Conservation (phyloP, 2,113 vertebrate genomes). For the Epinephelus lanceolatus region DNA sequence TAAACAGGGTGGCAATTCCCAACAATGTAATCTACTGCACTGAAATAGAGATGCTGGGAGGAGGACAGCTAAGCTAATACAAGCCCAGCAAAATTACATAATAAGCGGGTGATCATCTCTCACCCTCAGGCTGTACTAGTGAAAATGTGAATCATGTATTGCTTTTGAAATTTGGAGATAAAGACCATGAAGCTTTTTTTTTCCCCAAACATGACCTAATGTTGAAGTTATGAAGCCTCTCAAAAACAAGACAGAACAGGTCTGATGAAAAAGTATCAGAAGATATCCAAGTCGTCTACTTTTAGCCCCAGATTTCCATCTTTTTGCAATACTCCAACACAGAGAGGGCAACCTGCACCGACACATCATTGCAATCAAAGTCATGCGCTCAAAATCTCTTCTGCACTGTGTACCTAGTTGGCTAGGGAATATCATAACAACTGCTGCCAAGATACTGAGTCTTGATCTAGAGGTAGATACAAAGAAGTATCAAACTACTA, state of each 20-base stretch:
- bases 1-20: constrained; percentile 51
- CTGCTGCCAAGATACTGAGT: not conserved
- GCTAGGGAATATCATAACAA: not conserved
- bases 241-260: constrained; percentile 68
- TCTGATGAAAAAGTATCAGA: constrained; percentile 37
- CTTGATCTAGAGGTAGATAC: not conserved
- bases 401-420: not conserved
- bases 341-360: not conserved
- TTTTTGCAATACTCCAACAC: not conserved
- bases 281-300: not conserved
- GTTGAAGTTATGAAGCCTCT: constrained; percentile 52
- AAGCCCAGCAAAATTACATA: constrained; percentile 59
- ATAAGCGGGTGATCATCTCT: constrained; percentile 46
- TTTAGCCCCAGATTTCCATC: constrained; percentile 8
- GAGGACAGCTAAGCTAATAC: constrained; percentile 47
- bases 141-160: constrained; percentile 28
- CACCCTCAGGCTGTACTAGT: constrained; percentile 40
- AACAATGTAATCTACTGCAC: constrained; percentile 66
- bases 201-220: constrained; percentile 17
- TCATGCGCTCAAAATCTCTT: not conserved
- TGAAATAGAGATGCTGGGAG: constrained; percentile 61
- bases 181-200: constrained; percentile 15
- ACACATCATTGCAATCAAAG: not conserved
- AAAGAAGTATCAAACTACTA: not conserved
- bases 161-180: constrained; percentile 29